Evolutionary conservation across 2,113 vertebrate species (phyloP), one percentile per base, ranked within the genome.

Genomic region (Perognathus longimembris): DNA sequence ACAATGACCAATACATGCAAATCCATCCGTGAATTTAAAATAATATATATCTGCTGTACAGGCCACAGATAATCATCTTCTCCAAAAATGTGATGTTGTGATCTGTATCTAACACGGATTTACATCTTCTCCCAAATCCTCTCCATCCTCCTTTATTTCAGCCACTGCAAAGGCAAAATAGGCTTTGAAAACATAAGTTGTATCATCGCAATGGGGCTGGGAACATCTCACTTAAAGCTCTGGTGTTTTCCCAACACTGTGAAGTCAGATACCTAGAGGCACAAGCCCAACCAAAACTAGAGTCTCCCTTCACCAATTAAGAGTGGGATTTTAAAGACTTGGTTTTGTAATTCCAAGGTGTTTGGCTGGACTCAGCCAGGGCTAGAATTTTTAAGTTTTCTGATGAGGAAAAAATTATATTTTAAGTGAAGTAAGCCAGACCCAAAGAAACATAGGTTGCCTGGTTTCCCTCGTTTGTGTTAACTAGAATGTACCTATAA

Each of bases 291-390:
- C 38, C 38, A 38, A 30, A 63, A 69, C 45, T 20, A 21, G 36
- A 54, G 57, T 54, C 42, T 88, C 45, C 67, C 54, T 24, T 67
- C 3, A 69, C 40, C 22, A 40, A 24, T 24, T n/a, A 17, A 24
- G 24, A 42, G 38, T 14, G 30, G 24, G 54, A n/a, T n/a, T n/a
- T n/a, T n/a, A n/a, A n/a, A n/a, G n/a, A n/a, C n/a, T n/a, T n/a
- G n/a, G n/a, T n/a, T 81, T 89, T 63, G 42, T 42, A 90, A 54
- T 91, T 88, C 59, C 34, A 76, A 59, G 42, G 75, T 64, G 82
- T 88, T 45, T 89, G 80, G 30, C 26, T 67, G 1, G 2, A 38
- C 89, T 14, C 54, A n/a, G n/a, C n/a, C n/a, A n/a, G n/a, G n/a
- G n/a, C n/a, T n/a, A n/a, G n/a, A n/a, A n/a, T n/a, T n/a, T n/a